Evolutionary conservation across 2,797 vertebrate species (phyloP), one percentile per base, ranked within the genome.

Genomic region (Chrosomus eos): DNA sequence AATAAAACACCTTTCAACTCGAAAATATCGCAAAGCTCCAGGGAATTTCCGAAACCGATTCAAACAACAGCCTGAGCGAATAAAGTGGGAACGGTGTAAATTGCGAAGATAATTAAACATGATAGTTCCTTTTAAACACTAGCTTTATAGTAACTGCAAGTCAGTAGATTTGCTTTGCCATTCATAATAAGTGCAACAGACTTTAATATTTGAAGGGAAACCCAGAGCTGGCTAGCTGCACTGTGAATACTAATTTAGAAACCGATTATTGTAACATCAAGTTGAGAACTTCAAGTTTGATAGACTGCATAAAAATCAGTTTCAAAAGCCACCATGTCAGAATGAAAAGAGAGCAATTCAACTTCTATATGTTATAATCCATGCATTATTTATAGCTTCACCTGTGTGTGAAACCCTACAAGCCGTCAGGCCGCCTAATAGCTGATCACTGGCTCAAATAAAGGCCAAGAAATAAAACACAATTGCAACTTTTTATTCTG

Each of bases 1-100:
- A 75, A 85, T 81, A 66, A 72, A 90, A 70, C 67, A 62, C 71
- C 62, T 80, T 55, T 88, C 78, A 85, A 83, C 62, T 88, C 64
- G 23, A 78, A 81, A 81, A 80, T 62, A 86, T 88, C 40, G 36
- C 58, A 31, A 48, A 55, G 64, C 85, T 72, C 75, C 33, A 13
- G 11, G 66, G 60, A 14, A 23, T 53, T 82, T 82, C 53, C 53
- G 4, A 68, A 60, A 84, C 70, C 21, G 28, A 78, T 66, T 31
- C 18, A 51, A 79, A 71, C 45, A 33, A 31, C 26, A 80, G 62
- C 38, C 7, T 1, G 7, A 33, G 48, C n/a, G 38, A 70, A 55
- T 70, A 38, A 74, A 36, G 71, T 87, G 74, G n/a, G 67, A 53
- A 66, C 5, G 26, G 13, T 53, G 71, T n/a, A 51, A 67, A 86